Conservation (phyloP, 2,113 vertebrate species). For the Hiodon alosoides region DNA sequence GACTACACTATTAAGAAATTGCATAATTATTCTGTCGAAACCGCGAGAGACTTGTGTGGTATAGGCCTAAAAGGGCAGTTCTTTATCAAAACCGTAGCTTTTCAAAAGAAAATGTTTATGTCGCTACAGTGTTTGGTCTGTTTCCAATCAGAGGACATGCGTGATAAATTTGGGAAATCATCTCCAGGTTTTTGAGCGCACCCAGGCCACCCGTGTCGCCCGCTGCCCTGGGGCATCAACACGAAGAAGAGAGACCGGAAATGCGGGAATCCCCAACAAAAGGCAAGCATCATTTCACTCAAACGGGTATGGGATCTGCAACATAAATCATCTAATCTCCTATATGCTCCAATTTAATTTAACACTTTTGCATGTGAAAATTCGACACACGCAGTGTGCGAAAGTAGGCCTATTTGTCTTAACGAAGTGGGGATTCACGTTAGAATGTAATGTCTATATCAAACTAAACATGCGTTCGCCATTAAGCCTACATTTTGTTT, state of each 20-base stretch:
- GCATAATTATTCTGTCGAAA: too few species aligned
- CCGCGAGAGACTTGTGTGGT: background rate
- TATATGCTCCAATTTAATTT: conserved; percentile 39
- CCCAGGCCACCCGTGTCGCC: conserved; percentile 52
- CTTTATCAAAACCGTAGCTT: conserved; percentile 48
- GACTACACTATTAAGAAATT: too few species aligned
- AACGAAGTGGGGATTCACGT: too few species aligned
- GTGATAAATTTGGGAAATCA: conserved; percentile 65
- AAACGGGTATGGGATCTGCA: conserved; percentile 53
- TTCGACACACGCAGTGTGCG: background rate
- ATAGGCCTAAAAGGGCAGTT: background rate
- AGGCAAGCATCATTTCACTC: conserved; percentile 58
- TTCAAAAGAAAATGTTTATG: conserved; percentile 33
- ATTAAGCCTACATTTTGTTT: too few species aligned
- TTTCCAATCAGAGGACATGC: conserved; percentile 65
- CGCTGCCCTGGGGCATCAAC: conserved; percentile 54
- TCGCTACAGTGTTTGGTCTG: conserved; percentile 36
- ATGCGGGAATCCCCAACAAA: conserved; percentile 62
- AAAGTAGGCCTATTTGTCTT: too few species aligned
- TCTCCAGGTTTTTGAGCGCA: conserved; percentile 62
- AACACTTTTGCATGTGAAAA: conserved; percentile 46
- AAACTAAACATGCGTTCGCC: too few species aligned
- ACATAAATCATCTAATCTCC: conserved; percentile 41
- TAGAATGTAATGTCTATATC: too few species aligned
- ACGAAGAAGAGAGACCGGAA: conserved; percentile 66